Evolutionary conservation across 2,888 invertebrate genomes (phyloP), one percentile per base, ranked within the genome.

Genomic region (Sialis fuliginosa): DNA sequence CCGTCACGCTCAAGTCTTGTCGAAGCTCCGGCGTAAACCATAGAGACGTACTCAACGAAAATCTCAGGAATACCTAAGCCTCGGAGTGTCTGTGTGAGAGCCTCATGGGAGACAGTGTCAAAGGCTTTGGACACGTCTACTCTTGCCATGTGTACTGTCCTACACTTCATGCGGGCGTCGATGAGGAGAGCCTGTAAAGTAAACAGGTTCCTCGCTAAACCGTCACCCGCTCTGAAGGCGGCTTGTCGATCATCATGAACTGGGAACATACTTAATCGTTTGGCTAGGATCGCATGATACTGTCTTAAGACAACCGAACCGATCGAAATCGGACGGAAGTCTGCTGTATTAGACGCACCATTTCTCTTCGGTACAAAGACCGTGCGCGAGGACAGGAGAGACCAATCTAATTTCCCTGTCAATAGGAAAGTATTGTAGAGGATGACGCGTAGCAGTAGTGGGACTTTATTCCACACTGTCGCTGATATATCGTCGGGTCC

Each of bases 81-180:
- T 32, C 33, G 7, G 13, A 54, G 39, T 6, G 50, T 37, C 8
- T 35, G 30, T 7, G 39, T 9, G 1, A 53, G 30, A 6, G 52
- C 44, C 5, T 10, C 5, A 37, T 52, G 50, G 2, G 50, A 43
- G 5, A 56, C 54, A 3, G 49, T 42, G 47, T 55, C 54, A 30
- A 54, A 56, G 0, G 54, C 53, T 39, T 54, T 55, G 1, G 45
- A 40, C 30, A 54, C 34, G 39, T 55, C 55, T 1, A 56, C 35
- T 10, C 50, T 49, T 1, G 52, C 53, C 6, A 53, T 5, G 33
- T 43, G 44, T 6, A 53, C 40, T 6, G 43, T 6, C 32, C 35
- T 47, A n/a, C 10, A 10, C 22, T 31, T 13, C 9, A 6, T 5
- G 3, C 48, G 22, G 7, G 42, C 40, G 12, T 46, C 34, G 9